Evolutionary conservation across 2,888 invertebrate species (phyloP), one percentile per base, ranked within the genome.

Genomic region (Chaetogeoica ovagalla): DNA sequence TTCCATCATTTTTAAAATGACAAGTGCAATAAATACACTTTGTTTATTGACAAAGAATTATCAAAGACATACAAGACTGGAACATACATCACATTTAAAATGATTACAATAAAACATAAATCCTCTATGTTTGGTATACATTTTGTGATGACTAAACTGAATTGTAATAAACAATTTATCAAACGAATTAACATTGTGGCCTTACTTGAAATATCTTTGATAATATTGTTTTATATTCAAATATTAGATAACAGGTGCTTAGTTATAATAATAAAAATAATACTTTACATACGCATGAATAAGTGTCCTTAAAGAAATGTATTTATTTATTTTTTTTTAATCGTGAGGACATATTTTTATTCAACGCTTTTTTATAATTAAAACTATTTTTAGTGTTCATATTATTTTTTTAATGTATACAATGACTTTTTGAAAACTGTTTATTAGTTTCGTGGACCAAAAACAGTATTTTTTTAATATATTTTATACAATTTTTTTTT

Each of bases 401-500:
- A 21, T 48, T 48, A 48, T 48, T 55, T 69, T 19, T 55, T 9
- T 30, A 55, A 9, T 68, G 4, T 66, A 48, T 21, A 43, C 19
- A 66, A 30, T 62, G 23, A 43, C 6, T 43, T 72, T 43, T 48
- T 48, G 3, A n/a, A 48, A 37, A n/a, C 15, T 57, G 21, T 57
- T 57, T 59, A 3, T 68, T 66, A 59, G 2, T 76, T 37, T 23
- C 43, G 13, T 59, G 43, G 4, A 59, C 59, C 30, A 59, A 68
- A 30, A 65, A 59, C 66, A 76, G 75, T 68, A 76, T 72, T 71
- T 75, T 57, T 66, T 43, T 66, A 9, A 39, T 30, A 63, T 39
- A 23, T 13, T 23, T n/a, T 73, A 48, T 7, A 52, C 13, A 43
- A 48, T 11, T 23, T 55, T 57, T n/a, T 17, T 13, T 17, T 7